Conservation (phyloP, 2,888 invertebrate genomes). For the Sarcophaga carnaria region DNA sequence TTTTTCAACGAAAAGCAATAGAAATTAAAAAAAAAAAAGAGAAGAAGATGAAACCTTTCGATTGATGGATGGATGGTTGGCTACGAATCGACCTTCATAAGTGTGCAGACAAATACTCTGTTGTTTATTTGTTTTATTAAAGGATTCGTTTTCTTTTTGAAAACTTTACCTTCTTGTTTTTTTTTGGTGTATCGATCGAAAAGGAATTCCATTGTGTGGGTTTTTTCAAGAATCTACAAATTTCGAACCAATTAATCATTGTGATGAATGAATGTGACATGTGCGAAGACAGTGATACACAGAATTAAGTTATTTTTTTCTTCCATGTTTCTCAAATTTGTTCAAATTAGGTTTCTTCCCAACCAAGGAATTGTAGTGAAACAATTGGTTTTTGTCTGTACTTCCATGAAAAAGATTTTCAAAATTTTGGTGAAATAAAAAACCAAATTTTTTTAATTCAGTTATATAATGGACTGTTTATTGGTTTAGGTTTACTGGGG, state of each 20-base stretch:
- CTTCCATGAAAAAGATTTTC: background rate
- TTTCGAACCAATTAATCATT: constrained; percentile 60
- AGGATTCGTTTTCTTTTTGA: constrained; percentile 2
- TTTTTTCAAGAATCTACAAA: constrained; percentile 16
- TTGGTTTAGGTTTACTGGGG: no score
- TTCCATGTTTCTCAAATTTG: background rate
- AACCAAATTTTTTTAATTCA: no score
- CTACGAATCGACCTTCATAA: constrained; percentile 47
- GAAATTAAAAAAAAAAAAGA: constrained; percentile 22
- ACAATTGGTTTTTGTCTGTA: background rate
- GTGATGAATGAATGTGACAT: constrained; percentile 43
- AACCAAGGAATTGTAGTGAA: background rate
- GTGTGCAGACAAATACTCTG: constrained; percentile 25
- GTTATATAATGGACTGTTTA: no score
- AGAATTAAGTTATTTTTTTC: constrained; percentile 35
- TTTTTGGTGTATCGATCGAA: background rate
- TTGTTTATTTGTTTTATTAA: constrained; percentile 4
- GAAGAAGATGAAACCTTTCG: constrained; percentile 21
- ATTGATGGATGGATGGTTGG: background rate
- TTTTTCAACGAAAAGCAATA: constrained; percentile 36
- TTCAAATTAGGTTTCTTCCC: background rate
- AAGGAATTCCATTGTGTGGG: constrained; percentile 10
- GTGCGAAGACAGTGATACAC: constrained; percentile 21
- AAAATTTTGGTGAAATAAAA: no score
- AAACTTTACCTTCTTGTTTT: constrained; percentile 8